A percentile compares a stretch with the other conserved stretches of the same genome.
These are phyloP conservation scores for Arge pagana DNA, from an alignment of 2,888 invertebrate species.

Conservation along the genomic window DNA sequence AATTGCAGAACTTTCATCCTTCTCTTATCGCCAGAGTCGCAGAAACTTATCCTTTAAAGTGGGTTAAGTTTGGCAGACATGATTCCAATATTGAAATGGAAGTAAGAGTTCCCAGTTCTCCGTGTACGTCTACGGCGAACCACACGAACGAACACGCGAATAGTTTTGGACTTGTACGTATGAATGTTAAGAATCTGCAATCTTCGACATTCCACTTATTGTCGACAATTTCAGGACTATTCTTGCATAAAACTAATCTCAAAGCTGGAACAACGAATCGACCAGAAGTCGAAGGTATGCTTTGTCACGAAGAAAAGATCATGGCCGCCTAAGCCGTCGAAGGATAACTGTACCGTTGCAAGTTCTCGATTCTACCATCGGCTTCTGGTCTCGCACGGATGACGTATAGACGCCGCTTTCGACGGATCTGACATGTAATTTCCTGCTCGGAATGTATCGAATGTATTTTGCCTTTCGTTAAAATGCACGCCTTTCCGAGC, in stretches of 20 bases:
- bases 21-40: constrained; percentile 25
- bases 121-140: too few relatives aligned
- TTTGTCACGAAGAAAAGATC: too few relatives aligned
- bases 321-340: too few relatives aligned
- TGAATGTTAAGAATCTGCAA: too few relatives aligned
- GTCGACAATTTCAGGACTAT: not conserved
- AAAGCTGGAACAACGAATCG: too few relatives aligned
- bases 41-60: constrained; percentile 16
- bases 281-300: too few relatives aligned
- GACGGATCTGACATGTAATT: constrained; percentile 20
- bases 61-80: not conserved
- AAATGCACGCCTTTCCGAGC: constrained; percentile 10
- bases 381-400: constrained; percentile 16
- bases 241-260: not conserved
- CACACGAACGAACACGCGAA: too few relatives aligned
- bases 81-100: constrained; percentile 18
- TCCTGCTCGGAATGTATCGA: constrained; percentile 14
- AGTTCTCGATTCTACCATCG: constrained; percentile 15
- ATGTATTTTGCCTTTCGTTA: constrained; percentile 10
- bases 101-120: too few relatives aligned
- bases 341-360: constrained; percentile 1
- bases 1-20: constrained; percentile 31
- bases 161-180: too few relatives aligned
- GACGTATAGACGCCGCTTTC: constrained; percentile 17
- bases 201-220: not conserved